Percentiles rank a stretch among this genome's conserved stretches.
Evolutionary conservation across 2,888 invertebrate species (phyloP).

Genomic region (Mycalesis mineus): DNA sequence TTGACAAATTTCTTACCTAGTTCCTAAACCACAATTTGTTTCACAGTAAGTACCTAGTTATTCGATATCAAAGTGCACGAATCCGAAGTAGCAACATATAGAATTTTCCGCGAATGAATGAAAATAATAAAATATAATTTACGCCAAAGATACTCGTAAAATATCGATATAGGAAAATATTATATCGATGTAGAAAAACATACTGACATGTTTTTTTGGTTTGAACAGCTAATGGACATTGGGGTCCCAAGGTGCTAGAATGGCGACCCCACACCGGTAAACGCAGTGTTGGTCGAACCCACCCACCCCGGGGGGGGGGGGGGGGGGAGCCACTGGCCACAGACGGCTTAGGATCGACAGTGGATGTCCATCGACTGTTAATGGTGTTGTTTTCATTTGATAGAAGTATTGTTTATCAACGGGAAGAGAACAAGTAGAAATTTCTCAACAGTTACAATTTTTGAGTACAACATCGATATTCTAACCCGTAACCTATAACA

Average conservation of each 20-base stretch:
- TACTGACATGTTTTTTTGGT: too few species aligned
- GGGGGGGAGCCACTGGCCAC: too few species aligned
- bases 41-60: conserved; percentile 23
- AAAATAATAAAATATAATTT: conserved; percentile 12
- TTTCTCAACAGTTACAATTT: conserved; percentile 22
- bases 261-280: too few species aligned
- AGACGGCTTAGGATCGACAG: too few species aligned
- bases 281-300: too few species aligned
- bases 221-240: too few species aligned
- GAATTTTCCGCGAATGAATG: conserved; percentile 16
- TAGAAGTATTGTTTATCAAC: not conserved
- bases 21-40: conserved; percentile 23
- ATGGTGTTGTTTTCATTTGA: not conserved
- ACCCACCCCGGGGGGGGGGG: too few species aligned
- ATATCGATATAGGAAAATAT: too few species aligned
- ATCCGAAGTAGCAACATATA: conserved; percentile 29
- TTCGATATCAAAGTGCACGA: conserved; percentile 38
- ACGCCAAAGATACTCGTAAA: conserved; percentile 8
- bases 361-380: too few species aligned
- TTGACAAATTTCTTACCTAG: conserved; percentile 50
- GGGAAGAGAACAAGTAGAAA: conserved; percentile 22
- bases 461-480: conserved; percentile 17
- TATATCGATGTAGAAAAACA: too few species aligned
- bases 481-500: conserved; percentile 10
- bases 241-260: too few species aligned